Conservation (phyloP, 2,888 invertebrate species). For the Pristionchus entomophagus region DNA sequence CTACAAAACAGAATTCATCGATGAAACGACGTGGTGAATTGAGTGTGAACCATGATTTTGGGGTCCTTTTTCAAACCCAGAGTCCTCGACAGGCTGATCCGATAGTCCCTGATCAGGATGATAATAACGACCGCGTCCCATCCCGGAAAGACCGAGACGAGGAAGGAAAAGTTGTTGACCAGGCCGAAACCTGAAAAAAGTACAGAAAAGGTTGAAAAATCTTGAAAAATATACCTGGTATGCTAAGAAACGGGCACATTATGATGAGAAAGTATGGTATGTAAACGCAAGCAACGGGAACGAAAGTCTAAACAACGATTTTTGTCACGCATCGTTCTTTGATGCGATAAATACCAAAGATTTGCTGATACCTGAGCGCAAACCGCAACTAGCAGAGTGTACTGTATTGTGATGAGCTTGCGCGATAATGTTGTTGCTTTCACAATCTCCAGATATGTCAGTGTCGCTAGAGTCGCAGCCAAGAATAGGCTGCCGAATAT, state of each 20-base stretch:
- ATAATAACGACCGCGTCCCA: neutral
- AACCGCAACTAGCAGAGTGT: neutral
- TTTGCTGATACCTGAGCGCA: neutral
- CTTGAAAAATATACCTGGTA: neutral
- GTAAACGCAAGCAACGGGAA: neutral
- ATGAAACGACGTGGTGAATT: neutral
- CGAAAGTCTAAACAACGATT: neutral
- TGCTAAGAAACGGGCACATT: neutral
- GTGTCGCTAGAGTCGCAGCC: neutral
- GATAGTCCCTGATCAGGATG: neutral
- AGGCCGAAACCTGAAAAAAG: neutral
- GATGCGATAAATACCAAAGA: neutral
- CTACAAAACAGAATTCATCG: too few relatives aligned
- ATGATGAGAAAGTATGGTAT: neutral
- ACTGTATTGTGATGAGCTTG: neutral
- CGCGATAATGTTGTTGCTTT: neutral
- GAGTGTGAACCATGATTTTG: neutral
- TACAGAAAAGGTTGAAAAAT: neutral
- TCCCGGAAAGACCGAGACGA: neutral
- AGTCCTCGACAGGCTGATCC: neutral
- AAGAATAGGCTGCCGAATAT: neutral
- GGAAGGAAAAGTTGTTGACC: neutral
- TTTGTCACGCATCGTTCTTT: neutral
- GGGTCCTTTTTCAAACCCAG: neutral
- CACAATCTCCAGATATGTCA: neutral